Conservation (phyloP, 23 tunicate species). For the Diplosoma virens region DNA sequence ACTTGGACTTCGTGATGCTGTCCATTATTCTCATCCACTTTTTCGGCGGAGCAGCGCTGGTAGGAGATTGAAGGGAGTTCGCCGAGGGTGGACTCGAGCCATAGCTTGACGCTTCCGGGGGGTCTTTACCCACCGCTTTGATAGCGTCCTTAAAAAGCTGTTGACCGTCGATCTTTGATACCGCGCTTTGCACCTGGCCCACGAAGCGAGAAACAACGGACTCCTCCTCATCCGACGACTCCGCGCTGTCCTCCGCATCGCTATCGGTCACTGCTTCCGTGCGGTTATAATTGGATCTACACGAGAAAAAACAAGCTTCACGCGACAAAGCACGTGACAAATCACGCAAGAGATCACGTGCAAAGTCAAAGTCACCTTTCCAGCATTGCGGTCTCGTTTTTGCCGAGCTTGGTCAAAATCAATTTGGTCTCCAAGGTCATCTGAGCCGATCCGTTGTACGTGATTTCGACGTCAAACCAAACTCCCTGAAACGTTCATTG, state of each 20-base stretch:
- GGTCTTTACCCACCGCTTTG: constrained; percentile 29
- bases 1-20: constrained; percentile 71
- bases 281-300: constrained; percentile 1
- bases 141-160: constrained; percentile 33
- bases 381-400: constrained; percentile 36
- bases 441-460: constrained; percentile 75
- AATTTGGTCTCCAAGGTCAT: constrained; percentile 87
- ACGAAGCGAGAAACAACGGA: constrained; percentile 51
- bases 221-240: constrained; percentile 89
- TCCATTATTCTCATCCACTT: constrained; percentile 82
- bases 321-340: not conserved
- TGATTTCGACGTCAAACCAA: constrained; percentile 83
- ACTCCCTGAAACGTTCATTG: constrained; percentile 70
- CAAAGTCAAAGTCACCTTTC: not conserved
- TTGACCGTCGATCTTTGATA: constrained; percentile 40
- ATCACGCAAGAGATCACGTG: not conserved
- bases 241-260: constrained; percentile 96
- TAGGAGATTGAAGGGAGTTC: not conserved
- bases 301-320: not conserved
- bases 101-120: constrained; percentile 4
- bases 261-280: constrained; percentile 69
- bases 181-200: constrained; percentile 64
- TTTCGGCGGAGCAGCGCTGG: constrained; percentile 33
- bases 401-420: constrained; percentile 79
- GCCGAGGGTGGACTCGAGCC: not conserved